Evolutionary conservation across 2,797 vertebrate species (phyloP), one percentile per base, ranked within the genome.

Genomic region (Brachyalestes nurse): DNA sequence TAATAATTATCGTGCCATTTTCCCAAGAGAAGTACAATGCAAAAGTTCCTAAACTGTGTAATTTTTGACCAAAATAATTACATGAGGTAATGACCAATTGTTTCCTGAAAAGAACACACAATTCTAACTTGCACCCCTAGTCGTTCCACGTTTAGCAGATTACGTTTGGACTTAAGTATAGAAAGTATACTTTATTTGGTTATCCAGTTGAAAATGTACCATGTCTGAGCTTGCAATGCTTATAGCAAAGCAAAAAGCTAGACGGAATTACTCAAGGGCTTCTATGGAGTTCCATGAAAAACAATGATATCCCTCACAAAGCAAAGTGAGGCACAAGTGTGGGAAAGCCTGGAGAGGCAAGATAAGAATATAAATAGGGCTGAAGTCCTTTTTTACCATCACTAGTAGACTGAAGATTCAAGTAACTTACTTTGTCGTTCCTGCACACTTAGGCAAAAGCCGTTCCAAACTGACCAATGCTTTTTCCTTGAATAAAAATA

Each of bases 281-380:
- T 19, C 21, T 23, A 21, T 10, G 14, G 49, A 53, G 38, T 10
- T 19, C 13, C 12, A 74, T 13, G 45, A 75, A 60, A 58, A 74
- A 60, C 8, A 61, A 57, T 0, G 42, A 5, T 38, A 49, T 21
- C 14, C 55, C 34, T n/a, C 45, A 45, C 14, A 34, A 53, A 19
- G 23, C 42, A 23, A 70, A 81, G 49, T 64, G 34, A 47, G 28
- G 25, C 55, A 76, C n/a, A 42, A 81, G 57, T 53, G 57, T 42
- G 60, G 69, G 6, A 28, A 4, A 65, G 13, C 65, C 19, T n/a
- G 47, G 40, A 55, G 49, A 72, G 47, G 47, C 25, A 21, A 62
- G 67, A 17, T 61, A 58, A 40, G 40, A 82, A 82, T 72, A 71
- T 38, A 53, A 77, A 81, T 70, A 19, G 6, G 25, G 66, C 38